These are phyloP conservation scores for Synanthedon andrenaeformis DNA, from an alignment of 2,888 invertebrate species.

Conservation along the genomic window DNA sequence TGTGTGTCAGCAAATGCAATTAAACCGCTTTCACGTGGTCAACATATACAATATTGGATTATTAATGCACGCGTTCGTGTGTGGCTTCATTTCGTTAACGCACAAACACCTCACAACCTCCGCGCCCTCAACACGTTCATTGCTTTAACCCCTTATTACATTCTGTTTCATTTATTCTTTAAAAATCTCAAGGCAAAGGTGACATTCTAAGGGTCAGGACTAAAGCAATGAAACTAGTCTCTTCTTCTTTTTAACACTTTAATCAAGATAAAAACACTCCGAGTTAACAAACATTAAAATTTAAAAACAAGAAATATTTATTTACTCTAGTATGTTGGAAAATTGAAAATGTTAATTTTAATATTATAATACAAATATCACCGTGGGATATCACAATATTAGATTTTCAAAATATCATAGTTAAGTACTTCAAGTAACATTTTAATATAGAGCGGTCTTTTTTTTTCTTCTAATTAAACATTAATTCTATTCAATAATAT, in stretches of 20 bases:
- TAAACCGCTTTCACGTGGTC: neutral
- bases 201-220: conserved; percentile 32
- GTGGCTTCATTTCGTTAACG: conserved; percentile 19
- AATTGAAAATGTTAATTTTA: neutral
- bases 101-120: conserved; percentile 6
- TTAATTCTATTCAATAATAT: too few species aligned
- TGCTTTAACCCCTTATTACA: conserved; percentile 53
- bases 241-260: conserved; percentile 34
- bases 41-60: conserved; percentile 19
- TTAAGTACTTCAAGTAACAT: too few species aligned
- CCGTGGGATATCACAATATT: neutral
- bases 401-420: too few species aligned
- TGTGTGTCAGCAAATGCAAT: neutral
- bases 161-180: neutral
- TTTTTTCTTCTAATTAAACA: too few species aligned
- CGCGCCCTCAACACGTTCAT: conserved; percentile 39
- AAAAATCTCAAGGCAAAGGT: conserved; percentile 10
- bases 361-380: neutral
- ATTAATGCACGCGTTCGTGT: conserved; percentile 12
- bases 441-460: too few species aligned
- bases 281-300: conserved; percentile 16
- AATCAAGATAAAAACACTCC: conserved; percentile 21
- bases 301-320: too few species aligned
- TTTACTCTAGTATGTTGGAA: neutral
- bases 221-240: conserved; percentile 65